These are phyloP conservation scores for Mus caroli DNA, from an alignment of 2,797 vertebrate genomes.

Conservation along the genomic window DNA sequence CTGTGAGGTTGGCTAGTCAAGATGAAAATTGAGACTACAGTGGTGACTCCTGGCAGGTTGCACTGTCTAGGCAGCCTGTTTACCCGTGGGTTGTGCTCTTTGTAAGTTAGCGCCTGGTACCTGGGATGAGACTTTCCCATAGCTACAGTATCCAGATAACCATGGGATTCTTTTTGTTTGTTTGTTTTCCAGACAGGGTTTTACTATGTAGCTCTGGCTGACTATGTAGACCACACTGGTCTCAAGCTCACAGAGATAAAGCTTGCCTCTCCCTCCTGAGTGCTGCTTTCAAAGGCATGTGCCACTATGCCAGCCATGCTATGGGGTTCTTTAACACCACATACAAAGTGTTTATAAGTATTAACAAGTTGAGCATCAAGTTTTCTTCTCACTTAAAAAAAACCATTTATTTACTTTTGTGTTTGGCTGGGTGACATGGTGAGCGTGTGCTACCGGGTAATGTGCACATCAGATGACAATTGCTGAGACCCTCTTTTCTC, in stretches of 20 bases:
- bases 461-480: background rate
- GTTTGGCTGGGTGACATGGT: background rate
- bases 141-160: background rate
- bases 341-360: background rate
- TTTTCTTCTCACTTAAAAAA: background rate
- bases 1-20: background rate
- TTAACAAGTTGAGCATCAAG: constrained; percentile 1
- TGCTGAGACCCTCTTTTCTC: background rate
- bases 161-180: background rate
- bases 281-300: background rate
- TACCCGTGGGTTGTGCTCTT: background rate
- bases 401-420: background rate
- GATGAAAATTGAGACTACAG: constrained; percentile 18
- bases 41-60: background rate
- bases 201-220: background rate
- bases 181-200: background rate
- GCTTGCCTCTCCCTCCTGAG: background rate
- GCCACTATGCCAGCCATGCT: background rate
- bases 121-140: background rate
- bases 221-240: background rate
- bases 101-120: background rate
- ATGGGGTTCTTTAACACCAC: background rate
- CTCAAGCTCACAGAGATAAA: background rate
- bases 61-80: background rate
- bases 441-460: background rate